Base-by-base conservation (phyloP, 2,888 invertebrate genomes). In the Drosophila villosipedis region DNA sequence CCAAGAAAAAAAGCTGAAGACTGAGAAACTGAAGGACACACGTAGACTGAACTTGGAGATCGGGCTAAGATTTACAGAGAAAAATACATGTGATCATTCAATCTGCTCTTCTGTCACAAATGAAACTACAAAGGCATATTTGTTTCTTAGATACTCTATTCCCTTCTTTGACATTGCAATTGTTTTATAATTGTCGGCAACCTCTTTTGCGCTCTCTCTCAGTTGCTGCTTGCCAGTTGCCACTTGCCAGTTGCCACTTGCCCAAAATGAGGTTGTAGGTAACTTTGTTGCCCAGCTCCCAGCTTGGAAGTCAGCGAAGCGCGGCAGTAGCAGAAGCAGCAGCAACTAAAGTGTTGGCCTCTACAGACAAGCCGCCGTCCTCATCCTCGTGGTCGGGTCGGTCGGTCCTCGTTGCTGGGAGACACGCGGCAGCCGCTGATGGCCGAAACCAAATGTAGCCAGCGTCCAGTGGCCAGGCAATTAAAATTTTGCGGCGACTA, bases 401-500 rank as follows among this genome's bases (percentile, higher is more conserved):
- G 57, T 55, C 41, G 68, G 72, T 65, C 71, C 61, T 59, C 57
- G 49, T 68, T 58, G 55, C 33, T 73, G 78, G 67, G 62, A 71
- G 79, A 71, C 75, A 62, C 60, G 59, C 63, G 60, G 78, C 75
- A 55, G 61, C 72, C 60, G 76, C 66, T 61, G 71, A 70, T 80
- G 78, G 68, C 61, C 69, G 64, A 62, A 76, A 67, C 84, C 83
- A 77, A 83, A 86, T 86, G 82, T 86, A 72, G 83, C 65, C 78
- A 62, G 73, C 68, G 70, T 75, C 76, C 79, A 78, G 70, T 65
- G 76, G 79, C 80, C 68, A 82, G 86, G 86, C 85, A 85, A 85
- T 85, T 85, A 85, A 85, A 85, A 85, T 86, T 83, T 82, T 80
- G 82, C 79, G 71, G 80, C 73, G 58, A 72, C 84, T 68, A 64